Conservation (phyloP, 2,113 vertebrate species). For the Salvelinus namaycush region DNA sequence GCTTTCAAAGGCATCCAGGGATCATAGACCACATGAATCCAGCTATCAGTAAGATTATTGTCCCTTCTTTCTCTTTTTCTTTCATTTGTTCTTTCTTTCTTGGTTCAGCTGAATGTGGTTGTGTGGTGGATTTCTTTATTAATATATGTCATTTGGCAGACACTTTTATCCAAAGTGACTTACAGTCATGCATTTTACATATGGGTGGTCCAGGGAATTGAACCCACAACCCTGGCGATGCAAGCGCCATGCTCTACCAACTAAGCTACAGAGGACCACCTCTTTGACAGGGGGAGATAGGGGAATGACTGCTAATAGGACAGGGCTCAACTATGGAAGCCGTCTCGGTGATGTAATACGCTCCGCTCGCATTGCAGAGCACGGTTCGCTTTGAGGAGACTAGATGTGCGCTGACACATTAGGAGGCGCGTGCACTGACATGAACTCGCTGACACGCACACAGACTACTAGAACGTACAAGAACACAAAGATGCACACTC, state of each 20-base stretch:
- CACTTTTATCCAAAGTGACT: too few species aligned
- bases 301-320: constrained; percentile 45
- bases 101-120: constrained; percentile 2
- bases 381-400: not conserved
- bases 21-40: constrained; percentile 3
- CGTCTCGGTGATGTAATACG: constrained; percentile 7
- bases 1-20: constrained; percentile 6
- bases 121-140: constrained; percentile 14
- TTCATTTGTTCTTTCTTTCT: not conserved
- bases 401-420: constrained; percentile 11
- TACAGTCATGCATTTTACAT: too few species aligned
- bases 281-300: constrained; percentile 14
- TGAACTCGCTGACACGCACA: not conserved
- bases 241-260: too few species aligned
- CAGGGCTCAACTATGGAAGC: constrained; percentile 19
- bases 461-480: constrained; percentile 43
- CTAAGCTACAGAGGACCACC: too few species aligned
- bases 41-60: constrained; percentile 5
- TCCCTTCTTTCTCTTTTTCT: not conserved
- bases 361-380: not conserved
- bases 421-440: not conserved
- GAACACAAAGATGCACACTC: not conserved
- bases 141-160: too few species aligned
- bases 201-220: too few species aligned
- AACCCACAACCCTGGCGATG: too few species aligned